Conservation (phyloP, 2,797 vertebrate species). For the Syndactyla subalaris region DNA sequence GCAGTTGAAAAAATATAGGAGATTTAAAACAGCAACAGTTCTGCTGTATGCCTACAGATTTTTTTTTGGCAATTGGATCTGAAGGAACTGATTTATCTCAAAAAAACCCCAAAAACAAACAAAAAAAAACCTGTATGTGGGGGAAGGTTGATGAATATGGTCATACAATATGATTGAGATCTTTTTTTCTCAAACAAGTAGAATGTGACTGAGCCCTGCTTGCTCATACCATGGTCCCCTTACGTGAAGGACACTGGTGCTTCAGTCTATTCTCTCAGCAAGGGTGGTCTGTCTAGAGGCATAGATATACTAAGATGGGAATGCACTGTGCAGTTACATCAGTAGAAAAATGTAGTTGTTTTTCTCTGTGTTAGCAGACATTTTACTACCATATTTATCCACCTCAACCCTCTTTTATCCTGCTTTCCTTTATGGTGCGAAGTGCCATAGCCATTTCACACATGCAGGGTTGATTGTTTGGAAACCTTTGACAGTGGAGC, state of each 20-base stretch:
- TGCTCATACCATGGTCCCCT: background rate
- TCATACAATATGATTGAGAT: background rate
- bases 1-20: constrained; percentile 56
- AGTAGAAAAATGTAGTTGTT: background rate
- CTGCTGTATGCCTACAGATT: background rate
- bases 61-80: constrained; percentile 55
- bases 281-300: background rate
- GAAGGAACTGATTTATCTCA: background rate
- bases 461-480: background rate
- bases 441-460: background rate
- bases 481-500: background rate
- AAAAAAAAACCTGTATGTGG: too few relatives aligned
- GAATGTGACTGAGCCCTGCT: background rate
- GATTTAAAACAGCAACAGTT: constrained; percentile 46
- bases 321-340: background rate
- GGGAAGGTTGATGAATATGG: background rate
- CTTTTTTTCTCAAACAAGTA: background rate
- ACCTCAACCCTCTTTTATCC: background rate
- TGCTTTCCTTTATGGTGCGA: background rate
- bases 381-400: background rate
- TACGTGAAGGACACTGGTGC: fast-evolving
- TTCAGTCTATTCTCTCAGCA: background rate
- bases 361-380: background rate
- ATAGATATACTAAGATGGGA: background rate
- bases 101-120: background rate